Conservation (phyloP, 2,797 vertebrate genomes). For the Hoplostethus mediterraneus region DNA sequence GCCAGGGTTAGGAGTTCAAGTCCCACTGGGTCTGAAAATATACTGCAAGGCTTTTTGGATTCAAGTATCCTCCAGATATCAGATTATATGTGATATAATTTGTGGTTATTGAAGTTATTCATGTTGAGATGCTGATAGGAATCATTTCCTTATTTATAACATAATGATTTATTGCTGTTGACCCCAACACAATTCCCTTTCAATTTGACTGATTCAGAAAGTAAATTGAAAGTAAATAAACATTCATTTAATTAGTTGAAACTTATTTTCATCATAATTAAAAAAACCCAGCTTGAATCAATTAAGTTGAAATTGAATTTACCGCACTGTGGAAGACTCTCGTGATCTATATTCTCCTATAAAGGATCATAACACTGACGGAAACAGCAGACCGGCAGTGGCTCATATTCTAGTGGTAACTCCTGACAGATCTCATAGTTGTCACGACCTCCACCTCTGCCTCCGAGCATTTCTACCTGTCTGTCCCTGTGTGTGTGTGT, state of each 20-base stretch:
- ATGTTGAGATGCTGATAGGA: background rate
- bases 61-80: slow-evolving; percentile 20
- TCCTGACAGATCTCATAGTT: slow-evolving; percentile 53
- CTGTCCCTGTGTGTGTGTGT: no score
- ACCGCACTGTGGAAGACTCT: background rate
- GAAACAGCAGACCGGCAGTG: background rate
- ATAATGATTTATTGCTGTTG: background rate
- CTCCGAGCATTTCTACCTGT: no score
- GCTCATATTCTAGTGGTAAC: slow-evolving; percentile 51
- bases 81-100: background rate
- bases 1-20: slow-evolving; percentile 61
- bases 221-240: background rate
- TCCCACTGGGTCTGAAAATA: slow-evolving; percentile 38
- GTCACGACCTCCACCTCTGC: no score
- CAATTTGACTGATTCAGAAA: background rate
- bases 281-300: background rate
- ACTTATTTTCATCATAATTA: background rate
- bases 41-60: slow-evolving; percentile 4
- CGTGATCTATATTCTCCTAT: no score
- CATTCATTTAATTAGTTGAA: background rate
- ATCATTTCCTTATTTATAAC: background rate
- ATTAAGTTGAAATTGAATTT: background rate
- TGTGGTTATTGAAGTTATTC: background rate
- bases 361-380: no score
- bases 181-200: background rate